These are phyloP conservation scores for Tyrophagus putrescentiae DNA, from an alignment of 1,140 invertebrate genomes.

Conservation along the genomic window DNA sequence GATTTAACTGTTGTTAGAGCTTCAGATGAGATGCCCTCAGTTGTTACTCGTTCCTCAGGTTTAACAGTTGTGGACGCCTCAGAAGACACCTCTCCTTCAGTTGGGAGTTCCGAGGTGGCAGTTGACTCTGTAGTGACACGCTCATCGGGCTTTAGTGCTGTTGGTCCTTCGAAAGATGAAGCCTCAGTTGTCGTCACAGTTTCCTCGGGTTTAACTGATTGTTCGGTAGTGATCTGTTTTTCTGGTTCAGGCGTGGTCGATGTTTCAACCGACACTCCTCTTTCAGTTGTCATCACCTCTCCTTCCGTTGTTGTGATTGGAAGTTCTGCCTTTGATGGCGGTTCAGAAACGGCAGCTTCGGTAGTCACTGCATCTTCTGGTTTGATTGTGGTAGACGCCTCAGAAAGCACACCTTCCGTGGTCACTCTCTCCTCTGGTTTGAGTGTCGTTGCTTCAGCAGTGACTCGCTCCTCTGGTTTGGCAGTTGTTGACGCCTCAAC, in stretches of 20 bases:
- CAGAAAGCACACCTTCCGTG: not conserved
- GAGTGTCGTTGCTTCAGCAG: no score
- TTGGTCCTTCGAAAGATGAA: not conserved
- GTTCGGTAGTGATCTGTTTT: conserved; percentile 20
- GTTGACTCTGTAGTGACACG: not conserved
- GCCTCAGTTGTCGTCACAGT: not conserved
- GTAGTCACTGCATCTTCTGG: not conserved
- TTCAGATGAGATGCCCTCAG: not conserved
- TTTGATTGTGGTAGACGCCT: not conserved
- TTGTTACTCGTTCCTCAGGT: not conserved
- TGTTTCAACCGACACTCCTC: not conserved
- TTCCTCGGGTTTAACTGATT: conserved; percentile 20
- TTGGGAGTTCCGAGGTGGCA: no score
- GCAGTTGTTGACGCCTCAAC: conserved; percentile 14
- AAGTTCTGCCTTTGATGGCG: not conserved
- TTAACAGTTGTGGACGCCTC: not conserved
- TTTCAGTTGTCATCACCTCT: not conserved
- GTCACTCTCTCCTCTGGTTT: no score
- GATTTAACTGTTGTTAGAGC: not conserved
- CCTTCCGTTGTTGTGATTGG: not conserved
- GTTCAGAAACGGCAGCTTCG: not conserved
- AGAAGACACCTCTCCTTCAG: no score
- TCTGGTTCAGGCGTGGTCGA: not conserved
- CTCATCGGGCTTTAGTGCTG: not conserved
- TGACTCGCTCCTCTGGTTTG: conserved; percentile 24